Evolutionary conservation across 2,113 vertebrate species (phyloP).

Genomic region (Albula glossodonta): DNA sequence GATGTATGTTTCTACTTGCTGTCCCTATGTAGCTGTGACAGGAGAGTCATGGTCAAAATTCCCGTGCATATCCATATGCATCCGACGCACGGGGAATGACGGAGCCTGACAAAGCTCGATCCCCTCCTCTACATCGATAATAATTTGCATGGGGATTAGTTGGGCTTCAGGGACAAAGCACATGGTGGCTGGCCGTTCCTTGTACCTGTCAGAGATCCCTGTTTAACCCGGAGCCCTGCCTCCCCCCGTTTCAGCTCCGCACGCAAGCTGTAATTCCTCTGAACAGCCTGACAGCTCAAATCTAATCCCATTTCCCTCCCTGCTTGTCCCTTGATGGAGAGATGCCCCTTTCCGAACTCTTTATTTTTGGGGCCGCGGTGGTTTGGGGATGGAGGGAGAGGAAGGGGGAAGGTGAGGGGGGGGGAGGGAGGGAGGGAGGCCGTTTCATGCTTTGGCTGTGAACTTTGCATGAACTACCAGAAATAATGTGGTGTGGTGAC

Average conservation of each 20-base stretch:
- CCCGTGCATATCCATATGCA: slow-evolving; percentile 34
- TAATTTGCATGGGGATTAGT: slow-evolving; percentile 54
- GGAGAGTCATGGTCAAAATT: too few relatives aligned
- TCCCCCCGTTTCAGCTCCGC: neutral
- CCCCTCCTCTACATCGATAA: slow-evolving; percentile 42
- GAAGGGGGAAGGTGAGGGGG: slow-evolving; percentile 42
- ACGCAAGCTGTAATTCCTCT: slow-evolving; percentile 51
- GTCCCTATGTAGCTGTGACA: too few relatives aligned
- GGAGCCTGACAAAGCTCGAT: slow-evolving; percentile 6
- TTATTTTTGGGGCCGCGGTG: slow-evolving; percentile 75
- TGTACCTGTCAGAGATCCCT: slow-evolving; percentile 36
- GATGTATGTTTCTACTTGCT: too few relatives aligned
- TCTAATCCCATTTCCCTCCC: slow-evolving; percentile 60
- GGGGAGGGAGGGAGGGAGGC: slow-evolving; percentile 51
- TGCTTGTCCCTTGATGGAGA: slow-evolving; percentile 62
- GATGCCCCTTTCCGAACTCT: slow-evolving; percentile 66
- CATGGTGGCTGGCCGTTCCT: slow-evolving; percentile 29
- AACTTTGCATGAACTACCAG: slow-evolving; percentile 99
- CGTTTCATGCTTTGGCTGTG: slow-evolving; percentile 90
- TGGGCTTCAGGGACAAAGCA: neutral
- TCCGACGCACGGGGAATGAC: slow-evolving; percentile 24
- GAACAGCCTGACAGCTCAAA: slow-evolving; percentile 59
- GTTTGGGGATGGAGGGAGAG: slow-evolving; percentile 14
- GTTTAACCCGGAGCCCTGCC: slow-evolving; percentile 44
- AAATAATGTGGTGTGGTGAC: slow-evolving; percentile 98